Percentiles rank a stretch among this genome's conserved stretches.
phyloP scores from a whole-genome alignment of 2,888 invertebrate genomes.

The Rhamnusium bicolor region DNA sequence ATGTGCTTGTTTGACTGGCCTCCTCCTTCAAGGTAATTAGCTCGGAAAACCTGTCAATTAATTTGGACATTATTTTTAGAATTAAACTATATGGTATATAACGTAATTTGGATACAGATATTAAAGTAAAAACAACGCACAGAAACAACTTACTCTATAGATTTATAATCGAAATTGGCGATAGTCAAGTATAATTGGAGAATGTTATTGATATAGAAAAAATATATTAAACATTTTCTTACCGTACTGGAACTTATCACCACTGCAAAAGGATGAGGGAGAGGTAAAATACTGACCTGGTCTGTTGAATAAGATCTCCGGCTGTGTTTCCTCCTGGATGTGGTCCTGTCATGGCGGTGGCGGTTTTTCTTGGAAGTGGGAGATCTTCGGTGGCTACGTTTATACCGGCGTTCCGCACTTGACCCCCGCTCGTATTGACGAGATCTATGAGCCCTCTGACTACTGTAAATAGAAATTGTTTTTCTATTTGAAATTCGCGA shows the following conservation, averaged over 20 bases:
- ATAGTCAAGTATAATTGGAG: constrained; percentile 10
- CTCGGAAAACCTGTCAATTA: too few species aligned
- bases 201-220: constrained; percentile 18
- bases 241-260: constrained; percentile 38
- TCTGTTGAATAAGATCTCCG: constrained; percentile 72
- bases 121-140: not conserved
- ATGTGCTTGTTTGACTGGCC: too few species aligned
- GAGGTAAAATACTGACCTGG: constrained; percentile 65
- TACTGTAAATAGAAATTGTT: constrained; percentile 69
- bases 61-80: too few species aligned
- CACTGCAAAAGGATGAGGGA: constrained; percentile 19
- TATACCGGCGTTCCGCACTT: constrained; percentile 87
- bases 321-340: constrained; percentile 66
- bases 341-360: constrained; percentile 75
- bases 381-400: constrained; percentile 88
- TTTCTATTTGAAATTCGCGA: constrained; percentile 26
- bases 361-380: constrained; percentile 85
- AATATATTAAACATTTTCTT: constrained; percentile 33
- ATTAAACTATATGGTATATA: too few species aligned
- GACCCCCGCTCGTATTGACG: constrained; percentile 81
- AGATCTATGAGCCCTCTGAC: constrained; percentile 75
- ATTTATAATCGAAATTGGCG: constrained; percentile 5
- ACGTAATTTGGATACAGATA: not conserved
- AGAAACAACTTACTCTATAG: constrained; percentile 18
- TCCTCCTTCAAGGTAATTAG: too few species aligned